Conservation (phyloP, 2,113 vertebrate species). For the Lichenostomus cassidix region DNA sequence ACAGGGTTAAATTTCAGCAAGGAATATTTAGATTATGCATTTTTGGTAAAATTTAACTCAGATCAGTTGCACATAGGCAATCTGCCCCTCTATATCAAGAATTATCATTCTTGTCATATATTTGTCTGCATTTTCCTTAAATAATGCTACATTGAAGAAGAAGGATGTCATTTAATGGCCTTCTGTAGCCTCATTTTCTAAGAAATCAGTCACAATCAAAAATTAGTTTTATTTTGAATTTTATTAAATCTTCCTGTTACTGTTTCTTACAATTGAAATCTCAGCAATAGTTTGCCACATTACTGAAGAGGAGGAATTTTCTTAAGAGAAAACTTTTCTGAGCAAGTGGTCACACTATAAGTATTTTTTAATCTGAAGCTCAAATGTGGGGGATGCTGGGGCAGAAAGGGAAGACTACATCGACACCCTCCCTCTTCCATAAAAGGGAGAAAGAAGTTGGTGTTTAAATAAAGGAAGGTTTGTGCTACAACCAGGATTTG, state of each 20-base stretch:
- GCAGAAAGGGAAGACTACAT: neutral
- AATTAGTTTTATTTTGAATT: neutral
- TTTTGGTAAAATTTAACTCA: neutral
- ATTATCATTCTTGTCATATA: neutral
- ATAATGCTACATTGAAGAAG: neutral
- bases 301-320: neutral
- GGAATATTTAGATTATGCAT: neutral
- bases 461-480: neutral
- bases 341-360: neutral
- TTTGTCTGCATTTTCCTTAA: neutral
- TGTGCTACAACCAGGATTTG: neutral
- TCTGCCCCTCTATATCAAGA: neutral
- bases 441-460: neutral
- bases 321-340: neutral
- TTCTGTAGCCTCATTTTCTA: neutral
- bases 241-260: neutral
- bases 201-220: neutral
- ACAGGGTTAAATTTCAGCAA: neutral
- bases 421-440: accelerated
- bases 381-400: neutral
- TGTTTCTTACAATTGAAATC: neutral
- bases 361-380: neutral
- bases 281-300: neutral
- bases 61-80: neutral
- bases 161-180: neutral